A percentile compares a stretch with the other conserved stretches of the same genome.
These are phyloP conservation scores for Spodoptera frugiperda DNA, from an alignment of 1,140 invertebrate genomes.

Conservation along the genomic window DNA sequence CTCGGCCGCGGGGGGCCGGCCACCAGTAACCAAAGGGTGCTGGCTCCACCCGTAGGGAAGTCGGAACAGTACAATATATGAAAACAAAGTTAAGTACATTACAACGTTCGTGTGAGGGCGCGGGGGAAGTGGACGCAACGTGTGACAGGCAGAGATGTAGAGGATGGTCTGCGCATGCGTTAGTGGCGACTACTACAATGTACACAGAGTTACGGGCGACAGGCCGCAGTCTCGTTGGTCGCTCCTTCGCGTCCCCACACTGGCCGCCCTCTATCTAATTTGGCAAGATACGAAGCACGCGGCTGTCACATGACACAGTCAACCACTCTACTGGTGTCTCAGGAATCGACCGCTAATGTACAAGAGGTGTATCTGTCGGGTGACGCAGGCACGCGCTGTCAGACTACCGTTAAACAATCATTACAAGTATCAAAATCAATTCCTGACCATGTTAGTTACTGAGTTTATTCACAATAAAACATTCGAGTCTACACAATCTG, in stretches of 20 bases:
- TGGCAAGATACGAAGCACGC: slow-evolving; percentile 72
- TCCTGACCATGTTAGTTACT: background rate
- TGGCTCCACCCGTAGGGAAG: slow-evolving; percentile 50
- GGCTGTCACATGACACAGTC: slow-evolving; percentile 60
- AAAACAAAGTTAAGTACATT: slow-evolving; percentile 79
- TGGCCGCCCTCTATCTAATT: slow-evolving; percentile 60
- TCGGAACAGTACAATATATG: slow-evolving; percentile 49
- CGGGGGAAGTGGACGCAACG: slow-evolving; percentile 33
- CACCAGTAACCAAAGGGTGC: slow-evolving; percentile 69
- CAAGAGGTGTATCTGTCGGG: slow-evolving; percentile 73
- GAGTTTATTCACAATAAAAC: too few species aligned
- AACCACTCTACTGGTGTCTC: slow-evolving; percentile 80
- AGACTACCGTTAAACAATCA: background rate
- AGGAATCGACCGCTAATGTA: slow-evolving; percentile 72
- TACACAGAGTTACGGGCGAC: background rate
- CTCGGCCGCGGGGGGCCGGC: slow-evolving; percentile 49
- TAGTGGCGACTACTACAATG: slow-evolving; percentile 22
- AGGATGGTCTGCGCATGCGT: slow-evolving; percentile 30
- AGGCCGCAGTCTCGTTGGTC: background rate
- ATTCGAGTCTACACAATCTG: background rate
- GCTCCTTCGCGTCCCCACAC: slow-evolving; percentile 33
- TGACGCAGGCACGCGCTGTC: slow-evolving; percentile 54
- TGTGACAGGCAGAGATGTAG: slow-evolving; percentile 14
- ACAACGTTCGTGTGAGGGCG: slow-evolving; percentile 41
- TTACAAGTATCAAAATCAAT: background rate